Conservation (phyloP, 2,888 invertebrate species). For the Trichogramma dendrolimi region DNA sequence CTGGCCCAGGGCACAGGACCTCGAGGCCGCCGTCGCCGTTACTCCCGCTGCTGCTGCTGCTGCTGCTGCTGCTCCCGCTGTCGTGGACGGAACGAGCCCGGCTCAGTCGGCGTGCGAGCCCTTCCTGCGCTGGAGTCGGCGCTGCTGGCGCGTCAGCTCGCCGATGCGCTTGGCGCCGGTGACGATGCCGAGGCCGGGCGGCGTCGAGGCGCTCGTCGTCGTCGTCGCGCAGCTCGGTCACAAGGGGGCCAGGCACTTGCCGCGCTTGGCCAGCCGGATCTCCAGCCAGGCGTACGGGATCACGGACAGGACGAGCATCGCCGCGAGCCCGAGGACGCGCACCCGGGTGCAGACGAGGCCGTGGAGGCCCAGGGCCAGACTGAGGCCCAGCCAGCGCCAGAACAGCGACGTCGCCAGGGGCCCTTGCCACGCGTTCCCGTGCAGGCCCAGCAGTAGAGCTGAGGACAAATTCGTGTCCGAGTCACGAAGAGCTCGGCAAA, state of each 20-base stretch:
- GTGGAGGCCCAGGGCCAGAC: conserved; percentile 59
- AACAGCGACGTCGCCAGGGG: conserved; percentile 52
- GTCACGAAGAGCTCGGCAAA: neutral
- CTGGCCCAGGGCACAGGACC: too few species aligned
- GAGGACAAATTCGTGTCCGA: conserved; percentile 17
- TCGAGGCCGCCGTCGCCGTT: neutral
- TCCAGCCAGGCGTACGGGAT: conserved; percentile 58
- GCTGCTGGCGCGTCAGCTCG: neutral
- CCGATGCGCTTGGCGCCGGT: neutral
- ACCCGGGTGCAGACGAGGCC: conserved; percentile 57
- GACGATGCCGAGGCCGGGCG: neutral
- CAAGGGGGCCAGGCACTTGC: conserved; percentile 53
- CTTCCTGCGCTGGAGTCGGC: conserved; percentile 22
- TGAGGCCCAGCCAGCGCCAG: conserved; percentile 59
- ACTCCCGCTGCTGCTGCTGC: conserved; percentile 5
- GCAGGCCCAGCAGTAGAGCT: conserved; percentile 48
- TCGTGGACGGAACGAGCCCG: conserved; percentile 45
- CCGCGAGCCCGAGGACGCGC: conserved; percentile 54
- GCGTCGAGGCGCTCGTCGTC: neutral
- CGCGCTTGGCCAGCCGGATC: conserved; percentile 51
- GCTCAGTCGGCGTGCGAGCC: conserved; percentile 45
- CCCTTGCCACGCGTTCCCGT: conserved; percentile 49
- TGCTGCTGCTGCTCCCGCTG: conserved; percentile 26
- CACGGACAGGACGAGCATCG: conserved; percentile 55
- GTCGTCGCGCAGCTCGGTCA: conserved; percentile 45